A percentile compares a stretch with the other conserved stretches of the same genome.
phyloP scores from a whole-genome alignment of 2,113 vertebrate species.

The Orientallactaga bullata region DNA sequence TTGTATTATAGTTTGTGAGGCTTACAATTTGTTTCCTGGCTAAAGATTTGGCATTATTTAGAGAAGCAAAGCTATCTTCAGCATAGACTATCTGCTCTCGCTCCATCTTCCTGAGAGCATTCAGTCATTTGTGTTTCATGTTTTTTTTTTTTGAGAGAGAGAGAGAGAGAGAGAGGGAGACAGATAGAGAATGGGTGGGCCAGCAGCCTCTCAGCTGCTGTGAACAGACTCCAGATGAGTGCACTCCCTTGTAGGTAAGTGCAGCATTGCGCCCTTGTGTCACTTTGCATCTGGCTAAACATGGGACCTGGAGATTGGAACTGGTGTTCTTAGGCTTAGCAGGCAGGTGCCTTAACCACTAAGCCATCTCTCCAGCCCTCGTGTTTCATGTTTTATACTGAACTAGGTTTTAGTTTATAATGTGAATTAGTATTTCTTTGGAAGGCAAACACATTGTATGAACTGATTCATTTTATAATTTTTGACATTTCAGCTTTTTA shows the following conservation, averaged over 20 bases:
- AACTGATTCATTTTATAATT: constrained; percentile 15
- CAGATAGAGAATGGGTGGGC: too few relatives aligned
- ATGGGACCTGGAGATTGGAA: too few relatives aligned
- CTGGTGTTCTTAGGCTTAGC: too few relatives aligned
- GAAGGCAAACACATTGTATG: constrained; percentile 8
- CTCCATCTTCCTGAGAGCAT: constrained; percentile 13
- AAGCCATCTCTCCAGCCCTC: too few relatives aligned
- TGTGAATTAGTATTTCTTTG: background rate
- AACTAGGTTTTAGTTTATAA: constrained; percentile 34
- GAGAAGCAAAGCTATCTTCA: constrained; percentile 8
- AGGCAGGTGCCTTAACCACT: too few relatives aligned
- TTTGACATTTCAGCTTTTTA: constrained; percentile 91
- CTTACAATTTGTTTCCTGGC: background rate
- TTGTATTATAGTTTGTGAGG: background rate
- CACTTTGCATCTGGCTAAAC: too few relatives aligned
- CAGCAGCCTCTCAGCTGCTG: too few relatives aligned
- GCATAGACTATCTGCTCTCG: constrained; percentile 11
- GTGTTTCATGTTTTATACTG: background rate
- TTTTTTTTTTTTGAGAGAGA: too few relatives aligned
- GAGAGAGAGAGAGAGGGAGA: too few relatives aligned
- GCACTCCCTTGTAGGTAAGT: too few relatives aligned
- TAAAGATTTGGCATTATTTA: constrained; percentile 4
- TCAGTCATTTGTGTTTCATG: background rate
- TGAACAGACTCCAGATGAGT: too few relatives aligned
- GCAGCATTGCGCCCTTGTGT: too few relatives aligned